Base-by-base conservation (phyloP, 2,797 vertebrate species). In the Uromys caudimaculatus region DNA sequence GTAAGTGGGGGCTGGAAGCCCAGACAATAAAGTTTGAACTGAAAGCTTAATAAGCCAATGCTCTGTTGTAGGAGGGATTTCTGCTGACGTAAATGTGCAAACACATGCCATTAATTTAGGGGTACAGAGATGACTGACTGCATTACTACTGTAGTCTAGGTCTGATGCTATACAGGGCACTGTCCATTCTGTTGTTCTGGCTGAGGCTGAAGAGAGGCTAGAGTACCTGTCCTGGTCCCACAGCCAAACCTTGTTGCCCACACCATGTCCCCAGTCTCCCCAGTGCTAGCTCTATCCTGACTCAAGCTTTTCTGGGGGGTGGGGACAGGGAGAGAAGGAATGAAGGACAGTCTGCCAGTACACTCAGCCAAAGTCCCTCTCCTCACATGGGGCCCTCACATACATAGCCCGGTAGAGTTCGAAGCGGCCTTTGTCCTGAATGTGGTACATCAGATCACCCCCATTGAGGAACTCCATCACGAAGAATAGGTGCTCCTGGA, bases 391-490 rank as follows among this genome's bases (percentile, higher is more conserved):
- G 83, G 73, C 92, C 87, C n/a, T 77, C 27, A 98, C 99, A 98
- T 97, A 99, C 99, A 98, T 99, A 95, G 99, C 99, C 97, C 99
- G 99, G 99, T 98, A 99, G 67, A 99, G 98, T 97, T 99, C 99
- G 10, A 99, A 99, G 60, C 99, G 99, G 27, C 99, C 99, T 98
- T 99, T 99, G 97, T 99, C 99, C 96, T 99, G 99, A 97, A 99
- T 99, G 98, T 99, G 99, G 98, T 99, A 99, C 99, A 99, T 99
- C 97, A 99, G 98, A 97, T 99, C 99, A 3, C 99, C 99, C 44
- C 99, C 99, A 0, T 99, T 99, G 97, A 99, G 99, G 98, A 99
- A 99, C 98, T 99, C 99, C 99, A 99, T 99, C 69, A 99, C 99
- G 23, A 99, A 99, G 98, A 99, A 99, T 95, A 99, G 99, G 97